Percentiles rank a stretch among this genome's conserved stretches.
These are phyloP conservation scores for Hydrophis major DNA, from an alignment of 2,797 vertebrate genomes.

Conservation along the genomic window DNA sequence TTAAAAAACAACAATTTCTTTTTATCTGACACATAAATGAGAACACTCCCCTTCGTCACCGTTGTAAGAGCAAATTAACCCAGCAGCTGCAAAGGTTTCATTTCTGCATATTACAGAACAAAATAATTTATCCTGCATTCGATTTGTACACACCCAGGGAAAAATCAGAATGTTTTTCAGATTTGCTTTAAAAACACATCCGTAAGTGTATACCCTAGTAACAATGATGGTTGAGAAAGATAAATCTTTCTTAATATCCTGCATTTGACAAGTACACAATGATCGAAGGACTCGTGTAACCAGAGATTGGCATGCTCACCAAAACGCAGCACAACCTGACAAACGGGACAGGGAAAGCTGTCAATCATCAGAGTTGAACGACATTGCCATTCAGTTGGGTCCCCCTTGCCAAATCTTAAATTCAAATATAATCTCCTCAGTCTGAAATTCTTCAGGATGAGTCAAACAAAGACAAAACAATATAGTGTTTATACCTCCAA, in stretches of 20 bases:
- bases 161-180: not conserved
- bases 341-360: not conserved
- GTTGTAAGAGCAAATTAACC: not conserved
- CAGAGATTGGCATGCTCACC: not conserved
- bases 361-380: not conserved
- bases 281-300: not conserved
- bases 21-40: conserved; percentile 2
- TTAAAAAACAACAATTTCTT: not conserved
- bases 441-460: not conserved
- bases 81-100: not conserved
- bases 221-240: not conserved
- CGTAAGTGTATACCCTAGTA: not conserved
- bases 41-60: not conserved
- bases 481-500: not conserved
- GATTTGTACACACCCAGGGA: not conserved
- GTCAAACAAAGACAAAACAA: not conserved
- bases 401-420: not conserved
- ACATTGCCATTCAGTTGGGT: not conserved
- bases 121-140: not conserved
- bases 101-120: not conserved
- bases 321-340: conserved; percentile 6
- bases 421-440: not conserved
- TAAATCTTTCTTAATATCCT: not conserved
- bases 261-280: conserved; percentile 7
- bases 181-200: not conserved